phyloP scores from a whole-genome alignment of 2,113 vertebrate genomes.

The Rhegmatorhina hoffmannsi region DNA sequence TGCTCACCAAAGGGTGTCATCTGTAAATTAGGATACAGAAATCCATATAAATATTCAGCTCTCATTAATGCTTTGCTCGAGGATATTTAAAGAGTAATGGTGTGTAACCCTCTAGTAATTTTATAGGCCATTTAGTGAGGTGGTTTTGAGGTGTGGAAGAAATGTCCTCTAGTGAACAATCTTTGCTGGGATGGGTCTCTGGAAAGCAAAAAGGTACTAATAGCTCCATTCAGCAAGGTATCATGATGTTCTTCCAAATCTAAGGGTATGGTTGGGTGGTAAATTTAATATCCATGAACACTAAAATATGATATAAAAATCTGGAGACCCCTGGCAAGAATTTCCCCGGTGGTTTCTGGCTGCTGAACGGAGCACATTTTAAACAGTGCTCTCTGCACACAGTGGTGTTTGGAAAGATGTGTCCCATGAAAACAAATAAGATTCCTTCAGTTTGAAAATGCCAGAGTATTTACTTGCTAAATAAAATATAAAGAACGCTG shows the following conservation, averaged over 20 bases:
- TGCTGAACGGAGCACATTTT: background rate
- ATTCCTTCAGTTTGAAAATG: slow-evolving; percentile 33
- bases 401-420: background rate
- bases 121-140: slow-evolving; percentile 16
- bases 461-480: slow-evolving; percentile 47
- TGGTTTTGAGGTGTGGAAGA: slow-evolving; percentile 24
- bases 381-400: background rate
- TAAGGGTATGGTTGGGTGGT: background rate
- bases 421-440: slow-evolving; percentile 20
- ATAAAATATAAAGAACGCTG: slow-evolving; percentile 56
- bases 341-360: background rate
- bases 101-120: slow-evolving; percentile 21
- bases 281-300: slow-evolving; percentile 19
- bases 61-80: background rate
- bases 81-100: background rate
- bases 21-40: background rate
- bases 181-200: background rate
- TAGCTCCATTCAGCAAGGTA: slow-evolving; percentile 4
- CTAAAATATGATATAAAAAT: background rate
- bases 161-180: background rate
- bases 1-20: background rate
- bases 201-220: background rate
- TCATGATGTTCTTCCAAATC: background rate
- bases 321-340: background rate
- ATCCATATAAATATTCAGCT: background rate